Evolutionary conservation across 2,888 invertebrate genomes (phyloP).

Genomic region (Cotesia congregata): DNA sequence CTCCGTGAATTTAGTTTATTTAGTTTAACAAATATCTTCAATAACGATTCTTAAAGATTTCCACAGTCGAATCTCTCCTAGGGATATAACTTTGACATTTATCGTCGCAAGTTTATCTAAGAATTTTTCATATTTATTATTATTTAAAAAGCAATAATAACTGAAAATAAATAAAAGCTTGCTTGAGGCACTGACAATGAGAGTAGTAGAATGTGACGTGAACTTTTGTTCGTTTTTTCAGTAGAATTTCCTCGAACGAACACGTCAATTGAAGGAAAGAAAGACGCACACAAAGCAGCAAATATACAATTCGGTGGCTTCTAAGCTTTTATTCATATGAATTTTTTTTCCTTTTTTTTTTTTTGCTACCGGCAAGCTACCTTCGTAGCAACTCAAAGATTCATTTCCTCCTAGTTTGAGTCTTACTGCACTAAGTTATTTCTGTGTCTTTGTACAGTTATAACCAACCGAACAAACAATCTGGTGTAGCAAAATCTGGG

Average conservation of each 20-base stretch:
- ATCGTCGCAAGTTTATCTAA: too few species aligned
- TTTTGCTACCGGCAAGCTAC: not conserved
- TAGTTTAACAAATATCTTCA: too few species aligned
- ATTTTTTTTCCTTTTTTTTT: not conserved
- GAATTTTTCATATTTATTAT: not conserved
- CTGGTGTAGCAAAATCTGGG: not conserved
- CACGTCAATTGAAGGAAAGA: slow-evolving; percentile 27
- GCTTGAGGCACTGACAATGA: too few species aligned
- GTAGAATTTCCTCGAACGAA: slow-evolving; percentile 25
- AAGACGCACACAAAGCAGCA: slow-evolving; percentile 26
- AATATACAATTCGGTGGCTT: slow-evolving; percentile 30
- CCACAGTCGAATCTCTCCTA: too few species aligned
- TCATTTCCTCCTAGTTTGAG: slow-evolving; percentile 14
- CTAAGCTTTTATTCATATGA: slow-evolving; percentile 23
- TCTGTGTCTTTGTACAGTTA: not conserved
- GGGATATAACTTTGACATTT: too few species aligned
- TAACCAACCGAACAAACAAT: slow-evolving; percentile 12
- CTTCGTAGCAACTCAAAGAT: not conserved
- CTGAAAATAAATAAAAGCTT: not conserved
- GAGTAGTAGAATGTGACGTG: not conserved
- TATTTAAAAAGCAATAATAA: not conserved
- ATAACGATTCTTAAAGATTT: too few species aligned
- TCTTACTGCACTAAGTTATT: not conserved
- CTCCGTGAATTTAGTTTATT: too few species aligned
- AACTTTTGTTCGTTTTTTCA: slow-evolving; percentile 30